phyloP scores from a whole-genome alignment of 2,888 invertebrate genomes.

The Drosophila pullipes region DNA sequence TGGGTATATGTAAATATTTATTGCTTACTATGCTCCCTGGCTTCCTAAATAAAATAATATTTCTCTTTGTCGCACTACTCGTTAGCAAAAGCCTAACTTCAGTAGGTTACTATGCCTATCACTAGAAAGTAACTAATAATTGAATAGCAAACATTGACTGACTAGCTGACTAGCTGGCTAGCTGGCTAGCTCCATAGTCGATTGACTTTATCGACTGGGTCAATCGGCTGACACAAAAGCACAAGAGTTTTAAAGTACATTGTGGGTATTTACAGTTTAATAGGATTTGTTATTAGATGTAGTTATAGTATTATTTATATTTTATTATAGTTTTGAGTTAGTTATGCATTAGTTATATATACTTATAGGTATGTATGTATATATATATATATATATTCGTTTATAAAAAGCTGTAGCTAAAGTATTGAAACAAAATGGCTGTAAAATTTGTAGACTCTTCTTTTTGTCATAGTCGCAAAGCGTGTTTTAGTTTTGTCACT shows the following conservation, averaged over 20 bases:
- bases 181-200: conserved; percentile 27
- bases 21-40: conserved; percentile 70
- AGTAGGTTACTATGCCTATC: conserved; percentile 43
- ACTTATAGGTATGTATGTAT: conserved; percentile 24
- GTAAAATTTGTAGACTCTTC: conserved; percentile 61
- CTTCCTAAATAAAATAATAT: conserved; percentile 57
- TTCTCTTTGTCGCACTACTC: conserved; percentile 37
- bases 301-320: conserved; percentile 25
- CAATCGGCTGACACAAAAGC: conserved; percentile 56
- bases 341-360: conserved; percentile 37
- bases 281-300: conserved; percentile 52
- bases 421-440: conserved; percentile 64
- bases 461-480: conserved; percentile 57
- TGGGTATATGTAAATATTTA: conserved; percentile 48
- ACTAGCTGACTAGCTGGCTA: conserved; percentile 13
- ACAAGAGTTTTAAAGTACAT: conserved; percentile 57
- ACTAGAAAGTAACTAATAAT: conserved; percentile 46
- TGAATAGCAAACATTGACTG: conserved; percentile 58
- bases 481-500: conserved; percentile 63
- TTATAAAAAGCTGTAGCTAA: conserved; percentile 66
- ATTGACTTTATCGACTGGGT: conserved; percentile 9
- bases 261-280: conserved; percentile 73
- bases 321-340: conserved; percentile 43
- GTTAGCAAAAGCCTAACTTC: conserved; percentile 51
- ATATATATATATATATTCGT: conserved; percentile 24